phyloP scores from a whole-genome alignment of 1,140 invertebrate genomes.

The Hyphantria cunea region DNA sequence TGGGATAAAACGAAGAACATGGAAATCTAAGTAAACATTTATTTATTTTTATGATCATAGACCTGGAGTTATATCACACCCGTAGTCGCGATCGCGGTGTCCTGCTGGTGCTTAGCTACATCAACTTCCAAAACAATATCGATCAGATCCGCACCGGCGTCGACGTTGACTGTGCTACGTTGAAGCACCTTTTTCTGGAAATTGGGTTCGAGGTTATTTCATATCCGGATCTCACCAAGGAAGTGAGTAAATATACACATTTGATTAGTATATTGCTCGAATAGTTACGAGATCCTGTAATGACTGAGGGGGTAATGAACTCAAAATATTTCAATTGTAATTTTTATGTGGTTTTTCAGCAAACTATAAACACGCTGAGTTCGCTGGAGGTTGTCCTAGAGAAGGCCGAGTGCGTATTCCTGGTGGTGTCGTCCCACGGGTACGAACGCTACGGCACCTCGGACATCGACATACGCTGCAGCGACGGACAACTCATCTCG shows the following conservation, averaged over 20 bases:
- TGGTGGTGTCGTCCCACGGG: constrained; percentile 78
- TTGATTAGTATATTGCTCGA: no score
- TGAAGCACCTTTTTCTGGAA: constrained; percentile 71
- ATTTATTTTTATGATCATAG: constrained; percentile 22
- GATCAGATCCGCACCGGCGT: constrained; percentile 61
- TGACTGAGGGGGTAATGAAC: no score
- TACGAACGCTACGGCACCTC: constrained; percentile 49
- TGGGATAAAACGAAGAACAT: no score
- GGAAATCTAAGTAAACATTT: background rate
- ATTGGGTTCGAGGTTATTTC: constrained; percentile 66
- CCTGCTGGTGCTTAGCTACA: constrained; percentile 69
- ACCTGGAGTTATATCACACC: constrained; percentile 59
- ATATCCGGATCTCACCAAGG: constrained; percentile 56
- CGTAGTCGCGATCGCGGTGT: constrained; percentile 60
- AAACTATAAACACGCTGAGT: constrained; percentile 53
- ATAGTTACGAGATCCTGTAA: no score
- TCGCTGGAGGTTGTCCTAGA: constrained; percentile 46
- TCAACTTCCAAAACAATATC: constrained; percentile 55
- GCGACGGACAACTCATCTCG: constrained; percentile 73
- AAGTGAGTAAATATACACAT: constrained; percentile 38
- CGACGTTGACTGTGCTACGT: constrained; percentile 63
- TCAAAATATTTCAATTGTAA: background rate
- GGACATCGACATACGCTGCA: constrained; percentile 68
- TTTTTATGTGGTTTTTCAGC: constrained; percentile 39
- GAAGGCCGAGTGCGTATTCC: constrained; percentile 68